Evolutionary conservation across 2,797 vertebrate species (phyloP), one percentile per base, ranked within the genome.

Genomic region (Trachurus trachurus): DNA sequence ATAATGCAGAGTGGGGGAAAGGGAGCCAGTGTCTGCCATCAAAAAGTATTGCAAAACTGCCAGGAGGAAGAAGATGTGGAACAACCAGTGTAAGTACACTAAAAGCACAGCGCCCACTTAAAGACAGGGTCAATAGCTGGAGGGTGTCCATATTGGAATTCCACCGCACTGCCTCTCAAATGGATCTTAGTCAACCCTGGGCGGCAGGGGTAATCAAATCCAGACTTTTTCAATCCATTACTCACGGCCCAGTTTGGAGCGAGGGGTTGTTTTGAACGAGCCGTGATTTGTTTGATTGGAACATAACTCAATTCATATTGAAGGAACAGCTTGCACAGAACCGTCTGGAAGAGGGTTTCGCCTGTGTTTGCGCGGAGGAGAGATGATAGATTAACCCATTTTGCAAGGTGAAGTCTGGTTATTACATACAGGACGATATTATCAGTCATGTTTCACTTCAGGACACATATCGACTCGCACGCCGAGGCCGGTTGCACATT

Each of bases 91-190:
- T 93, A 92, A 93, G 92, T 90, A 92, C 88, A 94, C 93, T 94
- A 94, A 95, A 94, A 95, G 92, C 93, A 89, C 84, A 88, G 90
- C 76, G 75, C 78, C 88, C 87, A 91, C 90, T 94, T 95, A 93
- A 89, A 93, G 91, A 88, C 74, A 69, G 89, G 92, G 93, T 94
- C 94, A 94, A 94, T 95, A 94, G 89, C 94, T 95, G 93, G 94
- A 95, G 93, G 93, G 89, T 21, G 84, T 94, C 93, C 94, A 94
- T 94, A 95, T 94, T 92, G 91, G 90, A 91, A 91, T 94, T 94
- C 85, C 82, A 83, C 77, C 31, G 63, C 85, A 83, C 86, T 90
- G 60, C 87, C 90, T 87, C 85, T 94, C 92, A 93, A 91, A 95
- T 93, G 91, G 90, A 94, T 95, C 93, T 94, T 86, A 89, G 88